Conservation (phyloP, 2,797 vertebrate genomes). For the Girardinus metallicus region DNA sequence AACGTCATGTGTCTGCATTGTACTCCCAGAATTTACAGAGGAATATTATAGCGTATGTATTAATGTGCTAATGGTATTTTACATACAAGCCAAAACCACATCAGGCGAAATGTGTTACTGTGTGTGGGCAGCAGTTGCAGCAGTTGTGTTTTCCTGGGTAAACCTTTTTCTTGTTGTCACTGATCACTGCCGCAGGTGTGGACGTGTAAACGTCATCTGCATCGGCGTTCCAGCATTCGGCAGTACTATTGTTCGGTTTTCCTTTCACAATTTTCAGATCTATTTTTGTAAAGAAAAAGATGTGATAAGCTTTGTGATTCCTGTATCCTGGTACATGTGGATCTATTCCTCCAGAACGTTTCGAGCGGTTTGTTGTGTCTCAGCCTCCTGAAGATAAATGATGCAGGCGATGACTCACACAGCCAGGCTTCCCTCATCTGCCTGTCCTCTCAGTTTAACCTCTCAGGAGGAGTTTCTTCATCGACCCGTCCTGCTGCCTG, state of each 20-base stretch:
- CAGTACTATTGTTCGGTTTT: not conserved
- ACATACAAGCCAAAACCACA: not conserved
- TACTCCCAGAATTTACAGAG: not conserved
- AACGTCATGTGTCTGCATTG: not conserved
- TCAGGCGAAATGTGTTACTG: not conserved
- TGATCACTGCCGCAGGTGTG: not conserved
- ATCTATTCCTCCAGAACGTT: constrained; percentile 14
- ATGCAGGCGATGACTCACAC: constrained; percentile 64
- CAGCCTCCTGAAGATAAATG: constrained; percentile 29
- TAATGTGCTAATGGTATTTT: not conserved
- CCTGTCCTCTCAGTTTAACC: constrained; percentile 8
- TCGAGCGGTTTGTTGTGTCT: constrained; percentile 36
- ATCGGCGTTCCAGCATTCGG: not conserved
- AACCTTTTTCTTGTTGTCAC: not conserved
- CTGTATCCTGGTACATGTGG: constrained; percentile 11
- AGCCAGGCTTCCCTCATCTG: constrained; percentile 30
- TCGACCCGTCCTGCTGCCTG: constrained; percentile 20
- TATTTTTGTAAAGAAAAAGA: not conserved
- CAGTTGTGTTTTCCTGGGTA: not conserved
- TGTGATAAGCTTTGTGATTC: not conserved
- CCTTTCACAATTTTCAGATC: not conserved
- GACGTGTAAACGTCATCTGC: not conserved
- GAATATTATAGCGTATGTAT: not conserved
- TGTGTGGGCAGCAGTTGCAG: not conserved
- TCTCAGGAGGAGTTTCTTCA: constrained; percentile 39